Conservation (phyloP, 2,113 vertebrate species). For the Nannospalax galili region DNA sequence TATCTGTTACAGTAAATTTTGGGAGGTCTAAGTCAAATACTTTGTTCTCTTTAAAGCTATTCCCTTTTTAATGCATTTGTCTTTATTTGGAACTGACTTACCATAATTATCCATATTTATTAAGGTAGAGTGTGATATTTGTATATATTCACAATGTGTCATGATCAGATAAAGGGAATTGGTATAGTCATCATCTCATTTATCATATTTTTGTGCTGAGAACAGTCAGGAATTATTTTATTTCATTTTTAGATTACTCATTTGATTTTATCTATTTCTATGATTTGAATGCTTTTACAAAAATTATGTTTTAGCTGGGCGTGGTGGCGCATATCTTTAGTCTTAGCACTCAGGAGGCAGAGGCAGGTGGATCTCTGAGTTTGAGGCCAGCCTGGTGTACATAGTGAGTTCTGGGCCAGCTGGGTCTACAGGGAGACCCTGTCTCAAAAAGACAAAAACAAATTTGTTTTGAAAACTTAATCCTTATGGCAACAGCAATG, state of each 20-base stretch:
- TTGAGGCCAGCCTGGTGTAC: too few relatives aligned
- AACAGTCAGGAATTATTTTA: not conserved
- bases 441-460: too few relatives aligned
- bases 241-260: slow-evolving; percentile 13
- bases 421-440: too few relatives aligned
- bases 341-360: too few relatives aligned
- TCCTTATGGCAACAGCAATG: not conserved
- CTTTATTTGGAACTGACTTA: not conserved
- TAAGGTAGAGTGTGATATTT: not conserved
- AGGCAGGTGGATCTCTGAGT: too few relatives aligned
- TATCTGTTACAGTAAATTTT: not conserved
- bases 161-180: not conserved
- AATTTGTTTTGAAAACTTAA: slow-evolving; percentile 2
- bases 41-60: slow-evolving; percentile 32
- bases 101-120: not conserved
- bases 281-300: not conserved
- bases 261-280: not conserved
- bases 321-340: too few relatives aligned
- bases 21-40: not conserved
- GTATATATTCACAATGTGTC: not conserved
- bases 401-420: too few relatives aligned
- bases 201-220: not conserved
- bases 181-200: not conserved
- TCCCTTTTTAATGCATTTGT: not conserved
- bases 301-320: not conserved